These are phyloP conservation scores for Lota lota DNA, from an alignment of 2,113 vertebrate genomes.

Conservation along the genomic window DNA sequence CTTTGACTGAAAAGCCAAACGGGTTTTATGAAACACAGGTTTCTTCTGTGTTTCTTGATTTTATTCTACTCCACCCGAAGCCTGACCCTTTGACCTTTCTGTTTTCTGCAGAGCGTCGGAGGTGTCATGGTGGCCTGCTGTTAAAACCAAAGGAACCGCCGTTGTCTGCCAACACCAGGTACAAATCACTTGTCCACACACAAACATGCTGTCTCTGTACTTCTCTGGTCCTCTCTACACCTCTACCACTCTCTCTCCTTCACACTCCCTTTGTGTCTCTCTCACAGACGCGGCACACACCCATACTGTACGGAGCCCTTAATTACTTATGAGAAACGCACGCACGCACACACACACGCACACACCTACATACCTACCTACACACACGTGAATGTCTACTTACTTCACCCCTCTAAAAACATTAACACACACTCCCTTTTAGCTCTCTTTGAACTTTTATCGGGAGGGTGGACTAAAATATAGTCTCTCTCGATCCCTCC, in stretches of 20 bases:
- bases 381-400: not conserved
- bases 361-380: not conserved
- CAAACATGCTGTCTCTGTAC: not conserved
- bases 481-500: too few relatives aligned
- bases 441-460: too few relatives aligned
- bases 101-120: constrained; percentile 45
- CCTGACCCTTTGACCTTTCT: constrained; percentile 24
- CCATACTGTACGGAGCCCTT: not conserved
- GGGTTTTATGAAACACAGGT: too few relatives aligned
- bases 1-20: too few relatives aligned
- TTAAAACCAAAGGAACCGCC: constrained; percentile 18
- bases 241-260: not conserved
- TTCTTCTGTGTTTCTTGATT: too few relatives aligned
- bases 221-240: not conserved
- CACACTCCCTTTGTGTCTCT: not conserved
- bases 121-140: constrained; percentile 53
- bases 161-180: constrained; percentile 20
- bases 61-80: constrained; percentile 10
- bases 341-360: not conserved
- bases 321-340: not conserved
- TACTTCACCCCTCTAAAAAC: not conserved
- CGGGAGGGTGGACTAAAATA: too few relatives aligned
- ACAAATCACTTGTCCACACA: constrained; percentile 39
- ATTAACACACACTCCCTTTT: not conserved
- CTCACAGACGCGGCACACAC: too few relatives aligned